Base-by-base conservation (phyloP, 2,797 vertebrate genomes). In the Spondyliosoma cantharus region DNA sequence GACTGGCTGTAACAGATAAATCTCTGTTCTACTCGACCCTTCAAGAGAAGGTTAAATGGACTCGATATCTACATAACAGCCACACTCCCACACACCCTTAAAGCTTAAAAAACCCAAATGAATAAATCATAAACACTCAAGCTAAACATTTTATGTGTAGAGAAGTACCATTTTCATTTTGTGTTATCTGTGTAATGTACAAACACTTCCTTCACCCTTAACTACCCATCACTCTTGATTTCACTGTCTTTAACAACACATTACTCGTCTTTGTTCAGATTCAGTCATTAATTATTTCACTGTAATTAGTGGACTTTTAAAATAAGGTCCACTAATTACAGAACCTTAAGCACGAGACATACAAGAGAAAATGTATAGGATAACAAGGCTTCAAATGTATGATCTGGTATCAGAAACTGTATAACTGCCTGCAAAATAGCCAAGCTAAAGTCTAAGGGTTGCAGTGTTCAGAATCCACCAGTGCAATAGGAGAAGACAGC, bases 401-500 rank as follows among this genome's bases (percentile, higher is more conserved):
- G 25, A 59, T 50, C 16, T 37, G 20, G 13, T 5, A 60, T 66
- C 43, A 65, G 24, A 77, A 64, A 71, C 24, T 0, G 0, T 15
- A 57, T 24, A 46, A 54, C 4, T 58, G 14, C 56, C 56, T 65
- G 25, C 20, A 57, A 63, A 67, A 53, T 52, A n/a, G 58, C 15
- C 46, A 3, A 14, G 5, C 29, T 8, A 60, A 74, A 6, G 22
- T 52, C 14, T 14, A 29, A n/a, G 64, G 20, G 11, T 48, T 46
- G 25, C 66, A 20, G 12, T 25, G 52, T 54, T 74, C 50, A 63
- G 48, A 79, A 73, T 79, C 74, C 50, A 64, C 27, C 25, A 24
- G 77, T 42, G 66, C 69, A 89, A 92, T 56, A 67, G 66, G 75
- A 88, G 74, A 73, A 59, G 81, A 82, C 77, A 80, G 88, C 83